phyloP scores from a whole-genome alignment of 2,888 invertebrate genomes.

The Nymphalis polychloros region DNA sequence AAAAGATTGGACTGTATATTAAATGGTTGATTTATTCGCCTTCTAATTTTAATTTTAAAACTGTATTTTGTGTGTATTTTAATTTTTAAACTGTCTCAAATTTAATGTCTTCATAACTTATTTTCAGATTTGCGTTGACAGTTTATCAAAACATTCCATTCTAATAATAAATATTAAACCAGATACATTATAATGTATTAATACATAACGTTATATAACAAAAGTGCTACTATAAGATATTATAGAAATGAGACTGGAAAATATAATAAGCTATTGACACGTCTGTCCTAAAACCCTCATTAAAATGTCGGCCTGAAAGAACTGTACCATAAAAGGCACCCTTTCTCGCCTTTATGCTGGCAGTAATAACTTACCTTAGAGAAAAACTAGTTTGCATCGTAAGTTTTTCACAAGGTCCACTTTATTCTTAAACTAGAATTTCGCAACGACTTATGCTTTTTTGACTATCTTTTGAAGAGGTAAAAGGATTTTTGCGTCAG shows the following conservation, averaged over 20 bases:
- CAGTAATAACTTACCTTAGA: constrained; percentile 25
- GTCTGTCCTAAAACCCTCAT: constrained; percentile 27
- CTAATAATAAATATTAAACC: too few relatives aligned
- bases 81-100: too few relatives aligned
- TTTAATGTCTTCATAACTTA: too few relatives aligned
- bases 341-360: constrained; percentile 15
- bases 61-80: too few relatives aligned
- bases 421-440: not conserved
- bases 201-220: too few relatives aligned
- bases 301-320: constrained; percentile 26
- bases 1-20: too few relatives aligned
- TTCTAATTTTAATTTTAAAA: too few relatives aligned
- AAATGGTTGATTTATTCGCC: too few relatives aligned
- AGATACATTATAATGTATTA: too few relatives aligned
- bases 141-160: too few relatives aligned
- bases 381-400: constrained; percentile 22
- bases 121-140: too few relatives aligned
- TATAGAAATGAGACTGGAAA: not conserved
- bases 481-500: constrained; percentile 1
- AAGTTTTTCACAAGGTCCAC: constrained; percentile 15
- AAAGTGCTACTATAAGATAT: too few relatives aligned
- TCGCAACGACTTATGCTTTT: not conserved
- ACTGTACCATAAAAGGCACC: constrained; percentile 18
- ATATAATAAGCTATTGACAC: constrained; percentile 18
- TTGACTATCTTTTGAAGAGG: not conserved